Base-by-base conservation (phyloP, 2,113 vertebrate species). In the Abramis brama region DNA sequence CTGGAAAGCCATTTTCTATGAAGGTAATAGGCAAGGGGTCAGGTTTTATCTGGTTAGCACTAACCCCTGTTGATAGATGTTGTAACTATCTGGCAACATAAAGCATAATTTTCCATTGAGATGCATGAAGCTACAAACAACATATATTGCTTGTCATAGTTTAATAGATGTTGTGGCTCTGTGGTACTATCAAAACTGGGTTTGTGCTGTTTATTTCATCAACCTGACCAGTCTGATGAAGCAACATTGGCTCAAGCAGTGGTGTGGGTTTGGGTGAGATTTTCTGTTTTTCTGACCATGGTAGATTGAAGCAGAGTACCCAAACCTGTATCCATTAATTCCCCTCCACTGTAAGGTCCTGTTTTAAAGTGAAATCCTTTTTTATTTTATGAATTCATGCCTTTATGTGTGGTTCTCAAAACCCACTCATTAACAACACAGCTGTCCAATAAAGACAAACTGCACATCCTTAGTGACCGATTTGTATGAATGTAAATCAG, bases 331-430 rank as follows among this genome's bases (percentile, higher is more conserved):
- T 78, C 8, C 74, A 52, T 52, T 77, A 55, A 30, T 10, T 30
- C 25, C 47, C 15, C 15, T 52, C 25, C 27, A 19, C 17, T 21
- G 27, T 33, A 52, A 79, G 21, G 21, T 21, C 55, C 4, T 30
- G 15, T 75, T 75, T 50, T 43, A 68, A 30, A 83, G 30, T n/a
- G 12, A 33, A 52, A 83, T 57, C 11, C 8, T 57, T 39, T 39
- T 17, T 70, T 70, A 13, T 82, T 52, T 36, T n/a, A 39, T 39
- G 23, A 55, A 59, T 59, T 25, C 50, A 59, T 83, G 50, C 30
- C n/a, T 83, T 84, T 21, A 43, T 43, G 77, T 33, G 70, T 83
- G 30, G 55, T 85, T 85, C 73, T 79, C 36, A 70, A 86, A 57
- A 80, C 15, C 66, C 50, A 12, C 85, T 81, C 15, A 77, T 84